Conservation (phyloP, 2,113 vertebrate genomes). For the Dipodomys spectabilis region DNA sequence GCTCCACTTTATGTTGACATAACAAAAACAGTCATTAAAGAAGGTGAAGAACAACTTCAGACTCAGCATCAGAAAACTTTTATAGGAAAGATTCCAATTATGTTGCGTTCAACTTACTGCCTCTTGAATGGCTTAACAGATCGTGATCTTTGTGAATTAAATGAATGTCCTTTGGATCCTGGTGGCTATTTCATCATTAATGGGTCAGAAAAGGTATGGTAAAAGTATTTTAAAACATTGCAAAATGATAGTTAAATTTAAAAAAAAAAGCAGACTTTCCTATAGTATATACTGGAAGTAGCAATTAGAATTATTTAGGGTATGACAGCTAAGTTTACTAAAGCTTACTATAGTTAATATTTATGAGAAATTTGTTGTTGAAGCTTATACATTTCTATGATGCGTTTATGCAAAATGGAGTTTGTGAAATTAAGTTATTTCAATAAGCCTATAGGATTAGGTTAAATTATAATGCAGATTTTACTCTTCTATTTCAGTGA, state of each 20-base stretch:
- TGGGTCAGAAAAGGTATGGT: slow-evolving; percentile 96
- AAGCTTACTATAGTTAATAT: neutral
- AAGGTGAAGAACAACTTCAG: slow-evolving; percentile 97
- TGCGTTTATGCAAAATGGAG: slow-evolving; percentile 18
- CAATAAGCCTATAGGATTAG: neutral
- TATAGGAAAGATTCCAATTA: slow-evolving; percentile 99
- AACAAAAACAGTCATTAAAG: slow-evolving; percentile 99
- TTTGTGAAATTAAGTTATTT: slow-evolving; percentile 37
- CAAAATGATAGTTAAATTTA: slow-evolving; percentile 1
- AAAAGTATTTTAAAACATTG: neutral
- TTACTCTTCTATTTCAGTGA: neutral
- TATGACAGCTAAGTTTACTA: neutral
- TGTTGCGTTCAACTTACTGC: slow-evolving; percentile 98
- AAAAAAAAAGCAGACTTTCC: slow-evolving; percentile 27
- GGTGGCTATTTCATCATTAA: slow-evolving; percentile 99
- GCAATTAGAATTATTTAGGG: neutral
- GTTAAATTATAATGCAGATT: slow-evolving; percentile 46
- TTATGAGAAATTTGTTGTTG: neutral
- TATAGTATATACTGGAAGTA: neutral
- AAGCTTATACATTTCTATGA: neutral
- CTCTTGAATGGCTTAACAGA: slow-evolving; percentile 96
- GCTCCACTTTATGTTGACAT: slow-evolving; percentile 98
- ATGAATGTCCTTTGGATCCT: slow-evolving; percentile 97
- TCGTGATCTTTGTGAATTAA: slow-evolving; percentile 97
- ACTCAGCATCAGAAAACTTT: slow-evolving; percentile 99